Conservation (phyloP, 2,888 invertebrate species). For the Polydesmus complanatus region DNA sequence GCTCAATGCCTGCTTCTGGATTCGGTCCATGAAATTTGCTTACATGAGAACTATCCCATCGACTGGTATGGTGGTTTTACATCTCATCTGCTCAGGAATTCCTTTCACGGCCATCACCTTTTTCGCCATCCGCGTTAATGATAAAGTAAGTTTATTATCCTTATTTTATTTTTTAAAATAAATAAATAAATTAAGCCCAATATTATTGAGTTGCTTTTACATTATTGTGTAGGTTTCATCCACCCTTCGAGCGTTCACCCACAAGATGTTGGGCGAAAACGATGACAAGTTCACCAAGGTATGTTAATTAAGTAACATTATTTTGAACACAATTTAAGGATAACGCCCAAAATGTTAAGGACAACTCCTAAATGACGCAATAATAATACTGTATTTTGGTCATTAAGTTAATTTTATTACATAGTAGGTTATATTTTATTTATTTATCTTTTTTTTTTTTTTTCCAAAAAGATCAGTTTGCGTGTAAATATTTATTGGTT, state of each 20-base stretch:
- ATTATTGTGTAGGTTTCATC: not conserved
- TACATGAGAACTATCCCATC: not conserved
- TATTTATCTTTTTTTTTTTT: too few species aligned
- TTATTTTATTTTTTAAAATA: not conserved
- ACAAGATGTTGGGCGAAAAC: not conserved
- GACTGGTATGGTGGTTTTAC: not conserved
- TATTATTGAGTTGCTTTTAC: too few species aligned
- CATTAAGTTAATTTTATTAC: too few species aligned
- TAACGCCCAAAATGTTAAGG: not conserved
- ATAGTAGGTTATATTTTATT: too few species aligned
- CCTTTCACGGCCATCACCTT: not conserved
- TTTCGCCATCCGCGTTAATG: constrained; percentile 4
- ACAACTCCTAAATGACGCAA: too few species aligned
- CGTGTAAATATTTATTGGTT: too few species aligned
- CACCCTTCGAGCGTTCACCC: not conserved
- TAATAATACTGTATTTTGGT: too few species aligned
- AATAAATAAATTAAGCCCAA: too few species aligned
- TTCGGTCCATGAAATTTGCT: constrained; percentile 4
- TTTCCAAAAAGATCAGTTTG: too few species aligned
- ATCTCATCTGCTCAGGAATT: not conserved
- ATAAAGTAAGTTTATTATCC: not conserved
- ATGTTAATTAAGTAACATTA: not conserved
- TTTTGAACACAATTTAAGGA: not conserved
- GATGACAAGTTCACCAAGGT: not conserved
- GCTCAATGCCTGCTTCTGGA: constrained; percentile 9